Base-by-base conservation (phyloP, 2,113 vertebrate species). In the Cromileptes altivelis region DNA sequence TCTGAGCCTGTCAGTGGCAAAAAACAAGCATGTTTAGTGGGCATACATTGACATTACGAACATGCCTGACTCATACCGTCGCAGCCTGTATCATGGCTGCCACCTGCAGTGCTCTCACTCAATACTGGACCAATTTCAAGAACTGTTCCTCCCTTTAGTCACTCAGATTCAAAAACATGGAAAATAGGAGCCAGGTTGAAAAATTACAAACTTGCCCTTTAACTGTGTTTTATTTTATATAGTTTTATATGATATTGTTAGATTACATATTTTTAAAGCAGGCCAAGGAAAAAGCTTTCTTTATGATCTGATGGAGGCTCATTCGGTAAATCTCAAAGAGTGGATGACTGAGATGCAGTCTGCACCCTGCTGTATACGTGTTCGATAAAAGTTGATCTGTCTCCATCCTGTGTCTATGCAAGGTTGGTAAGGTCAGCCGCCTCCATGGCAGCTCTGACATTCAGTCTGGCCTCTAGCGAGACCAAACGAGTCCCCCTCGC, bases 361-460 rank as follows among this genome's bases (percentile, higher is more conserved):
- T 47, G 55, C 6, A 86, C 21, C 67, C 77, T 58, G 78, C 82
- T 60, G 75, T 75, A 76, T 72, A 40, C 64, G 70, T 73, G 80
- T 70, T 82, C 57, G 69, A 84, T 85, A 88, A 84, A 89, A 85
- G 84, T 71, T 73, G 78, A 87, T 82, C 72, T 18, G 47, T 60
- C 80, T 84, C 65, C 84, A 71, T 81, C 64, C 75, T 52, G 68
- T n/a, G 56, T 87, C 84, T 85, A 23, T 78, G 82, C 64, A 75
- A 85, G 82, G 75, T 68, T 81, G 83, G 71, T 76, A 91, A 93
- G 92, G 91, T 93, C 87, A 90, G 80, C 72, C 56, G 69, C 89
- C 86, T 87, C 84, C 63, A 8, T 78, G 70, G 81, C 90, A 85
- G 88, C 88, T 80, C 88, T 91, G 92, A 93, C 93, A 92, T 94